Conservation (phyloP, 2,888 invertebrate species). For the Scaptomyza cyrtandrae region DNA sequence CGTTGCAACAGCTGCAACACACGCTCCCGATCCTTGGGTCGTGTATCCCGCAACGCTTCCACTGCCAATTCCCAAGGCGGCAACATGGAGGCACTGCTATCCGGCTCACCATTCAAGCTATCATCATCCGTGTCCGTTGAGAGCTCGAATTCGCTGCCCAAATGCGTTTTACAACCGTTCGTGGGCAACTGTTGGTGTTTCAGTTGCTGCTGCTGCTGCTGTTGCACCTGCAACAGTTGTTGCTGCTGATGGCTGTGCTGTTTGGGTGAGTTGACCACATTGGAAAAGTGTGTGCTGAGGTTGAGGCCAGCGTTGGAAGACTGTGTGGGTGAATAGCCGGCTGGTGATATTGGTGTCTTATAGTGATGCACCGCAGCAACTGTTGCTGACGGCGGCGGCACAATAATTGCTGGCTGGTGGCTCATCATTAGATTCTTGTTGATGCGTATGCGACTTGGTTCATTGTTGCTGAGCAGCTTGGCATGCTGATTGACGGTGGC, state of each 20-base stretch:
- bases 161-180: slow-evolving; percentile 44
- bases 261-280: slow-evolving; percentile 70
- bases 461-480: slow-evolving; percentile 75
- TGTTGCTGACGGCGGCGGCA: slow-evolving; percentile 45
- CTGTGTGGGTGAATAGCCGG: slow-evolving; percentile 78
- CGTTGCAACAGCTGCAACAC: slow-evolving; percentile 82
- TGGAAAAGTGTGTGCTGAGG: slow-evolving; percentile 81
- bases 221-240: slow-evolving; percentile 44
- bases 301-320: slow-evolving; percentile 77
- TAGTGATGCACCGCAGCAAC: slow-evolving; percentile 53
- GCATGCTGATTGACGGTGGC: slow-evolving; percentile 83
- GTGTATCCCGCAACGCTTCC: slow-evolving; percentile 82
- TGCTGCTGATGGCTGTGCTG: slow-evolving; percentile 36
- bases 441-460: slow-evolving; percentile 83
- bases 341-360: slow-evolving; percentile 55
- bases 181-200: slow-evolving; percentile 27
- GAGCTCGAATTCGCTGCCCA: slow-evolving; percentile 88
- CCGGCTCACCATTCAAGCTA: slow-evolving; percentile 84
- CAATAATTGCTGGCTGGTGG: slow-evolving; percentile 52
- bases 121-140: slow-evolving; percentile 91
- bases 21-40: slow-evolving; percentile 83
- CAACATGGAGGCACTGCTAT: slow-evolving; percentile 83
- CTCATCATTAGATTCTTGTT: slow-evolving; percentile 81
- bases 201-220: slow-evolving; percentile 21
- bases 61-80: slow-evolving; percentile 84